A percentile compares a stretch with the other conserved stretches of the same genome.
Conservation (phyloP, 2,888 invertebrate genomes). For the Sinohyriopsis cumingii region DNA sequence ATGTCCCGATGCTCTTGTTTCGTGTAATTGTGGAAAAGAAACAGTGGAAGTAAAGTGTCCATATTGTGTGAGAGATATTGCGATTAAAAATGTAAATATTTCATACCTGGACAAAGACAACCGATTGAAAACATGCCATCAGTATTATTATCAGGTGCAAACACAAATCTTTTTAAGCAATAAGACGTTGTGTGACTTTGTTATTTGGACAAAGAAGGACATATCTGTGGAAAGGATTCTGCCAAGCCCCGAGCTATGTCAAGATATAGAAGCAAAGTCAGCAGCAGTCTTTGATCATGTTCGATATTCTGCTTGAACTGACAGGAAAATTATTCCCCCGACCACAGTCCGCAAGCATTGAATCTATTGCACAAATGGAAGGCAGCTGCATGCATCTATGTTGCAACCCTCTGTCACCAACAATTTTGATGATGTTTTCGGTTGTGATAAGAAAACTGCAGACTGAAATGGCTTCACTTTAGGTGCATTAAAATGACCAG, state of each 20-base stretch:
- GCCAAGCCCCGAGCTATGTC: not conserved
- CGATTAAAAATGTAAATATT: not conserved
- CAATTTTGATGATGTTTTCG: too few relatives aligned
- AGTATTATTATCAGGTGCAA: conserved; percentile 8
- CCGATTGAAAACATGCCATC: not conserved
- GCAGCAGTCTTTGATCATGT: not conserved
- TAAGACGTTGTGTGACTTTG: conserved; percentile 8
- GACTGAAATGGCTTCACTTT: too few relatives aligned
- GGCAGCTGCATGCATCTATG: too few relatives aligned
- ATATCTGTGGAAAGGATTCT: not conserved
- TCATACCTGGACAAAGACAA: conserved; percentile 1
- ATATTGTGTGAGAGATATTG: conserved; percentile 1
- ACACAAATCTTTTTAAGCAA: conserved; percentile 6
- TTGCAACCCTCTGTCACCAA: too few relatives aligned
- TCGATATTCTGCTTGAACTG: conserved; percentile 5
- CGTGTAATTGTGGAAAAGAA: conserved; percentile 7
- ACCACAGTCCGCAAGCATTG: too few relatives aligned
- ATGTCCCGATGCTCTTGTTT: not conserved
- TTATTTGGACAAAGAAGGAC: conserved; percentile 1
- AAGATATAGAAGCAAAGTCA: conserved; percentile 4
- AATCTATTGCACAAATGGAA: too few relatives aligned
- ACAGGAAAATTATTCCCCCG: too few relatives aligned
- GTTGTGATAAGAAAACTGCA: too few relatives aligned
- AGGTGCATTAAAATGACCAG: too few relatives aligned
- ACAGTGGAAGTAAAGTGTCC: conserved; percentile 7